Evolutionary conservation across 2,797 vertebrate genomes (phyloP).

Genomic region (Coregonus sp.): DNA sequence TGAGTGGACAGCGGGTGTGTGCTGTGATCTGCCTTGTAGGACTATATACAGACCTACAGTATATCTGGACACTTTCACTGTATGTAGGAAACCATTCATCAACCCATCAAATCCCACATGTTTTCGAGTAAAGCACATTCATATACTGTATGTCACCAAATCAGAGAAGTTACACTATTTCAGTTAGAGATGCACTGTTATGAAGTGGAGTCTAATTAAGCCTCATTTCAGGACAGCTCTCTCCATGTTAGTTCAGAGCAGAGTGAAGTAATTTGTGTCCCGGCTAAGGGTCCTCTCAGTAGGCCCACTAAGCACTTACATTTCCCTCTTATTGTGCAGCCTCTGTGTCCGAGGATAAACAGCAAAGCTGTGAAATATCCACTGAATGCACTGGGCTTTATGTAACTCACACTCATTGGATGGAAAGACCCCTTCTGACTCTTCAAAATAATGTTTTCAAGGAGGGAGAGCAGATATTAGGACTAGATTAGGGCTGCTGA

Average conservation of each 20-base stretch:
- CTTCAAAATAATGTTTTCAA: conserved; percentile 44
- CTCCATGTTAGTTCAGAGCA: conserved; percentile 36
- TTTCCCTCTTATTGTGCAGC: conserved; percentile 59
- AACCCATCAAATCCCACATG: conserved; percentile 28
- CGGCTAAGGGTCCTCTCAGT: conserved; percentile 58
- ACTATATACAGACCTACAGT: conserved; percentile 14
- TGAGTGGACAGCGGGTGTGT: conserved; percentile 28
- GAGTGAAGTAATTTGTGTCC: conserved; percentile 68
- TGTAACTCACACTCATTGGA: conserved; percentile 39
- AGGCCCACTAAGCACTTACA: conserved; percentile 59
- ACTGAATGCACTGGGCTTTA: conserved; percentile 52
- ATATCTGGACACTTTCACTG: not conserved
- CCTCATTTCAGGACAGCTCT: conserved; percentile 57
- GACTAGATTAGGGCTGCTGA: conserved; percentile 42
- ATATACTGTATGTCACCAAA: conserved; percentile 37
- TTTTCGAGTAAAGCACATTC: not conserved
- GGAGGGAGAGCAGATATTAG: conserved; percentile 38
- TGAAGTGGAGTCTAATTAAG: conserved; percentile 62
- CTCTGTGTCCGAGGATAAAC: conserved; percentile 68
- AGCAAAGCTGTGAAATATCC: conserved; percentile 59
- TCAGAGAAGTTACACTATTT: conserved; percentile 47
- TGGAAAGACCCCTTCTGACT: conserved; percentile 42
- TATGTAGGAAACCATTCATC: not conserved
- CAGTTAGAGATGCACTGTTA: conserved; percentile 53
- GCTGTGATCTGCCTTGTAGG: conserved; percentile 28